phyloP scores from a whole-genome alignment of 30 jellyfish, hydroid and myxozoan genomes.

The Aurelia sp. region DNA sequence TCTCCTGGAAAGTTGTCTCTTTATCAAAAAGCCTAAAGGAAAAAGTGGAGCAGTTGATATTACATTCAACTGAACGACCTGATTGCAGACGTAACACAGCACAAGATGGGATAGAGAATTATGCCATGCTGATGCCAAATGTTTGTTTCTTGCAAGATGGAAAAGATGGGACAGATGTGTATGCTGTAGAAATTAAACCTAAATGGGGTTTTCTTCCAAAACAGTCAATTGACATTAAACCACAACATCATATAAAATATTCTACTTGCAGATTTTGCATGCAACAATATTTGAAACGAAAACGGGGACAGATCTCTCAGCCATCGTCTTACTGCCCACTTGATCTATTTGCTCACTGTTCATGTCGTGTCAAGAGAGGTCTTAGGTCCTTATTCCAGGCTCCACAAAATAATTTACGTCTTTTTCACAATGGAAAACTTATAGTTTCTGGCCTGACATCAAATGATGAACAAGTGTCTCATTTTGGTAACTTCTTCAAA shows the following conservation, averaged over 20 bases:
- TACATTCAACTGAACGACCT: slow-evolving; percentile 10
- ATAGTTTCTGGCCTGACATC: slow-evolving; percentile 32
- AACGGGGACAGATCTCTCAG: slow-evolving; percentile 22
- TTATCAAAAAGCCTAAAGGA: slow-evolving; percentile 1
- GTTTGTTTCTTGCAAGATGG: slow-evolving; percentile 31
- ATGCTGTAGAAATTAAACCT: slow-evolving; percentile 87
- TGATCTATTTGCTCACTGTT: slow-evolving; percentile 71
- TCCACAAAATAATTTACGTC: slow-evolving; percentile 89
- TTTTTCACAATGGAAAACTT: slow-evolving; percentile 63
- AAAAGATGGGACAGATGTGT: not conserved
- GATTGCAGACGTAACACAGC: slow-evolving; percentile 13
- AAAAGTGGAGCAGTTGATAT: not conserved
- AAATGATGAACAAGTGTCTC: not conserved
- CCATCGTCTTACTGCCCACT: slow-evolving; percentile 82
- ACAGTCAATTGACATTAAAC: not conserved
- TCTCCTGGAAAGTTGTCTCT: slow-evolving; percentile 1
- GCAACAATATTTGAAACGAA: slow-evolving; percentile 72
- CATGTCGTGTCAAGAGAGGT: slow-evolving; percentile 66
- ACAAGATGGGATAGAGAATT: not conserved
- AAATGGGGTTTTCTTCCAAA: slow-evolving; percentile 90
- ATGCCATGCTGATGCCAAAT: slow-evolving; percentile 53
- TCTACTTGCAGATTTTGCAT: slow-evolving; percentile 79
- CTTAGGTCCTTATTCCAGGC: slow-evolving; percentile 51
- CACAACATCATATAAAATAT: slow-evolving; percentile 2
- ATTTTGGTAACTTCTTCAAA: too few relatives aligned